Conservation (phyloP, 2,113 vertebrate species). For the Centropus unirufus region DNA sequence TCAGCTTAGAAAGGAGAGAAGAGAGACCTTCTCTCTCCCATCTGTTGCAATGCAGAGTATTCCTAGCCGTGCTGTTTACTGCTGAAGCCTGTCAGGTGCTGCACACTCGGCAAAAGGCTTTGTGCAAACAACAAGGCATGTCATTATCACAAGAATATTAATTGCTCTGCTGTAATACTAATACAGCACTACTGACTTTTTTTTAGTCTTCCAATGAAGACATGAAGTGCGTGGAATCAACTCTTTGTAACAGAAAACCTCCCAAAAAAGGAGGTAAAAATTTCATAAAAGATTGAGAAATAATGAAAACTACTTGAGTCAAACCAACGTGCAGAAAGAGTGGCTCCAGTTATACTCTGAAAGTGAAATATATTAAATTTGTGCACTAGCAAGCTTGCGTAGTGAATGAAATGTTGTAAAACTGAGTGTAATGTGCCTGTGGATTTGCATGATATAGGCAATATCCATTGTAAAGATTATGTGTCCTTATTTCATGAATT, state of each 20-base stretch:
- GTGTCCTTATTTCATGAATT: neutral
- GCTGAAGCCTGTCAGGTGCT: neutral
- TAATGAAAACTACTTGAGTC: neutral
- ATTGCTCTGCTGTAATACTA: neutral
- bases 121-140: neutral
- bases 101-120: neutral
- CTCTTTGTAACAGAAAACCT: neutral
- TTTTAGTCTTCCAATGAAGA: neutral
- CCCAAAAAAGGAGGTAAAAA: neutral
- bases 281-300: neutral
- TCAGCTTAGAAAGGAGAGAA: neutral
- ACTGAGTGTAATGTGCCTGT: accelerated
- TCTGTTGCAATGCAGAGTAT: neutral
- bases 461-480: neutral
- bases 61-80: neutral
- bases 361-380: neutral
- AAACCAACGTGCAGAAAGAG: neutral
- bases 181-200: neutral
- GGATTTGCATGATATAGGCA: neutral
- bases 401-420: neutral
- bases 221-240: neutral
- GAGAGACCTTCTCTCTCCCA: neutral
- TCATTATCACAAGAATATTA: neutral
- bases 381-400: neutral
- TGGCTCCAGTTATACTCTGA: neutral